Conservation (phyloP, 2,113 vertebrate species). For the Oryzias javanicus region DNA sequence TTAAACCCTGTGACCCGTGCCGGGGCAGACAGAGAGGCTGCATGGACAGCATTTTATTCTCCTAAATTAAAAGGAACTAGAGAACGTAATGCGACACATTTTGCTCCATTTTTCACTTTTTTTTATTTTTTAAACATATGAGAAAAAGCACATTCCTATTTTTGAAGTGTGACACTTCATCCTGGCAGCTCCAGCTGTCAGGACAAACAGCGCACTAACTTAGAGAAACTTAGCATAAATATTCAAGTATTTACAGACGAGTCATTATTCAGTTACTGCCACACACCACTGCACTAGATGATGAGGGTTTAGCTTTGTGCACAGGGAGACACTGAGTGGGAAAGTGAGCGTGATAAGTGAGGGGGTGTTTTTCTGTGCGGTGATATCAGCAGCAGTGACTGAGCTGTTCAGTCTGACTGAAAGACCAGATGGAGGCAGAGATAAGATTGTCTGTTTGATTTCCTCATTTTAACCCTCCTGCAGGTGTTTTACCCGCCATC, state of each 20-base stretch:
- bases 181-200: constrained; percentile 18
- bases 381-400: constrained; percentile 37
- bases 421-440: constrained; percentile 41
- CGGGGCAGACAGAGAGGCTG: constrained; percentile 31
- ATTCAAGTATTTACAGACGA: constrained; percentile 50
- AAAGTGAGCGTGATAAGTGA: constrained; percentile 49
- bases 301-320: constrained; percentile 47
- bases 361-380: constrained; percentile 29
- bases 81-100: no score
- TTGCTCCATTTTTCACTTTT: not conserved
- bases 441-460: constrained; percentile 34
- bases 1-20: constrained; percentile 53
- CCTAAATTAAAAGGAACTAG: constrained; percentile 20
- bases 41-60: constrained; percentile 42
- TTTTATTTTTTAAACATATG: not conserved
- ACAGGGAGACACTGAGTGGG: constrained; percentile 43
- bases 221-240: constrained; percentile 32
- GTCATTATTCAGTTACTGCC: constrained; percentile 57
- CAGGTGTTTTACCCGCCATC: constrained; percentile 30
- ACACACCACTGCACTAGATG: constrained; percentile 55
- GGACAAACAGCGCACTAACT: constrained; percentile 4
- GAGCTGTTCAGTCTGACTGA: constrained; percentile 30
- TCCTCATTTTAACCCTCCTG: constrained; percentile 9
- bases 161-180: constrained; percentile 23
- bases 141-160: constrained; percentile 21